phyloP scores from a whole-genome alignment of 2,113 vertebrate genomes.

The Cebus imitator region DNA sequence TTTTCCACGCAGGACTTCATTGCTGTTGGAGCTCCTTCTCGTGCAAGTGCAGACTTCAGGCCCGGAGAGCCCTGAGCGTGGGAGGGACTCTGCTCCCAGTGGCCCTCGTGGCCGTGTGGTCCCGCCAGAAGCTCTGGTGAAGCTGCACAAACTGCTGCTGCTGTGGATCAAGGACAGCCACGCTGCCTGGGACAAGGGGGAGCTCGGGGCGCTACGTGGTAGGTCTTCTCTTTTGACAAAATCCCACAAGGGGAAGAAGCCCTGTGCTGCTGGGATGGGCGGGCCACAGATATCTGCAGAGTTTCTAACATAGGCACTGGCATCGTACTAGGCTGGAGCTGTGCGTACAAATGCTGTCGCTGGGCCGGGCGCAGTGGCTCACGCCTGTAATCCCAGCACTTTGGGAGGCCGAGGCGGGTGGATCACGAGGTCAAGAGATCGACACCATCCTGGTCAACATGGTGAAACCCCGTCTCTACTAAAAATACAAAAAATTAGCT shows the following conservation, averaged over 20 bases:
- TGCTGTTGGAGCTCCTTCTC: background rate
- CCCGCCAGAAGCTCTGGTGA: background rate
- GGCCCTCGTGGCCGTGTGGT: accelerated
- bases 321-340: accelerated
- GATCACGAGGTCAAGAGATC: too few relatives aligned
- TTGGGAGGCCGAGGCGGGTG: too few relatives aligned
- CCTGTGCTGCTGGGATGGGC: accelerated
- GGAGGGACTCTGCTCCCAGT: background rate
- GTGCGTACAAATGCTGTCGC: accelerated
- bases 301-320: too few relatives aligned
- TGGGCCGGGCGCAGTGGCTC: too few relatives aligned
- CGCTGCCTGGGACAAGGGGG: background rate
- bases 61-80: accelerated
- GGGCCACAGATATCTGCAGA: background rate
- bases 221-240: background rate
- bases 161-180: background rate
- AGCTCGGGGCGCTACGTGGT: too few relatives aligned
- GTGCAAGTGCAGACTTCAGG: background rate
- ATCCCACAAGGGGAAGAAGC: background rate
- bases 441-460: too few relatives aligned
- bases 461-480: too few relatives aligned
- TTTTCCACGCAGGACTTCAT: accelerated
- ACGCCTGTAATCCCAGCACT: too few relatives aligned
- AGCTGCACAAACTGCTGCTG: background rate
- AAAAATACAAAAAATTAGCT: too few relatives aligned